phyloP scores from a whole-genome alignment of 1,140 invertebrate species.

The Drosophila pachea region DNA sequence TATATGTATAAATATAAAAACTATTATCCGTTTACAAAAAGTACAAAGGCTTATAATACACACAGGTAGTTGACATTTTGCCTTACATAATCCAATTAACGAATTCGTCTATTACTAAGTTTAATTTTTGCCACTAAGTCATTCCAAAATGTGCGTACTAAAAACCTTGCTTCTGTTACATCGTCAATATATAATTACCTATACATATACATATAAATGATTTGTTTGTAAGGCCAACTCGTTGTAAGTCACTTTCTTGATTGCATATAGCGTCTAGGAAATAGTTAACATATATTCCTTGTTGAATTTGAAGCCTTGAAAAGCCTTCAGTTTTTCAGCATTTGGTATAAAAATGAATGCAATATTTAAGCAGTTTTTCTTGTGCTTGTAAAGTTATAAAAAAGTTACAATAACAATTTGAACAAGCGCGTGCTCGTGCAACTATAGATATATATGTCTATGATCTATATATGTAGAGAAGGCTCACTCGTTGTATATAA shows the following conservation, averaged over 20 bases:
- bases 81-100: conserved; percentile 3
- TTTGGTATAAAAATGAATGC: conserved; percentile 52
- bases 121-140: conserved; percentile 46
- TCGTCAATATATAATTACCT: conserved; percentile 5
- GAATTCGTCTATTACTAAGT: conserved; percentile 19
- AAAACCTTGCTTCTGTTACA: conserved; percentile 20
- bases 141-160: conserved; percentile 52
- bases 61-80: not conserved
- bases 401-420: conserved; percentile 25
- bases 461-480: conserved; percentile 27
- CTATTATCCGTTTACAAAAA: conserved; percentile 40
- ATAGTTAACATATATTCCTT: conserved; percentile 38
- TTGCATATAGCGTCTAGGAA: conserved; percentile 60
- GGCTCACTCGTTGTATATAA: conserved; percentile 57
- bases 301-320: conserved; percentile 49
- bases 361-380: conserved; percentile 29
- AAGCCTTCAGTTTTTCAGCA: conserved; percentile 31
- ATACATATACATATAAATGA: conserved; percentile 40
- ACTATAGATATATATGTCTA: conserved; percentile 3
- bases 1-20: conserved; percentile 28
- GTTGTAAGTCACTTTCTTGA: conserved; percentile 66
- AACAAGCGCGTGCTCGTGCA: conserved; percentile 39
- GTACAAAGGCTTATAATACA: conserved; percentile 20
- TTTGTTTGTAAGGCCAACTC: conserved; percentile 60
- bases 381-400: conserved; percentile 54